Evolutionary conservation across 2,797 vertebrate genomes (phyloP).

Genomic region (Enteromius radiatus): DNA sequence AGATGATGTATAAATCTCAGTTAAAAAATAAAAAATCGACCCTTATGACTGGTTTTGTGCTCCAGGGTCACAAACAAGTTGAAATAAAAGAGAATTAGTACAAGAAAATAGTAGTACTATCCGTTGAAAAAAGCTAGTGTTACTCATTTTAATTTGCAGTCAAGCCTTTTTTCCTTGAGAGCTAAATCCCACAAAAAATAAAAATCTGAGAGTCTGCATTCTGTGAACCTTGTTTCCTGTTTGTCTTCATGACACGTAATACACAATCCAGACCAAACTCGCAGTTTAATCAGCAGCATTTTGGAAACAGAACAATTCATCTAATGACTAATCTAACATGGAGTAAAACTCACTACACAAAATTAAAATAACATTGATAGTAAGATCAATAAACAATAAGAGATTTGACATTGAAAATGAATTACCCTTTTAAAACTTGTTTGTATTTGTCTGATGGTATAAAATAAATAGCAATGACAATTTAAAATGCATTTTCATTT

Average conservation of each 20-base stretch:
- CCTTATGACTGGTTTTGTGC: too few relatives aligned
- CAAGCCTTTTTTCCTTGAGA: not conserved
- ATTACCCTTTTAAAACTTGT: not conserved
- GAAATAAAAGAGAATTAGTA: not conserved
- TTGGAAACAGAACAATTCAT: conserved; percentile 29
- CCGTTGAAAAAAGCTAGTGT: not conserved
- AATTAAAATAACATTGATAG: conserved; percentile 1
- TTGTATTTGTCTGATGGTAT: not conserved
- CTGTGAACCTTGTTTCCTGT: conserved; percentile 24
- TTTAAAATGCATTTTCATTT: not conserved
- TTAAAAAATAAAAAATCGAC: too few relatives aligned
- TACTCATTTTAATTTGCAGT: not conserved
- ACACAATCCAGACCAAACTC: conserved; percentile 39
- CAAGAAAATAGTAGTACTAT: not conserved
- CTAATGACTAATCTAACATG: conserved; percentile 6
- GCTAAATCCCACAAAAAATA: not conserved
- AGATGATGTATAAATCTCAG: too few relatives aligned
- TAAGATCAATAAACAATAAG: not conserved
- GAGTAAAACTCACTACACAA: not conserved
- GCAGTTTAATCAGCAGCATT: conserved; percentile 39
- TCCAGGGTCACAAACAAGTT: not conserved
- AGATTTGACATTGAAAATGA: not conserved
- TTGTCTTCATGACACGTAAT: conserved; percentile 35
- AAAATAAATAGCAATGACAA: not conserved
- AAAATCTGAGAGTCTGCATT: not conserved